Evolutionary conservation across 2,113 vertebrate genomes (phyloP), one percentile per base, ranked within the genome.

Genomic region (Ictalurus punctatus): DNA sequence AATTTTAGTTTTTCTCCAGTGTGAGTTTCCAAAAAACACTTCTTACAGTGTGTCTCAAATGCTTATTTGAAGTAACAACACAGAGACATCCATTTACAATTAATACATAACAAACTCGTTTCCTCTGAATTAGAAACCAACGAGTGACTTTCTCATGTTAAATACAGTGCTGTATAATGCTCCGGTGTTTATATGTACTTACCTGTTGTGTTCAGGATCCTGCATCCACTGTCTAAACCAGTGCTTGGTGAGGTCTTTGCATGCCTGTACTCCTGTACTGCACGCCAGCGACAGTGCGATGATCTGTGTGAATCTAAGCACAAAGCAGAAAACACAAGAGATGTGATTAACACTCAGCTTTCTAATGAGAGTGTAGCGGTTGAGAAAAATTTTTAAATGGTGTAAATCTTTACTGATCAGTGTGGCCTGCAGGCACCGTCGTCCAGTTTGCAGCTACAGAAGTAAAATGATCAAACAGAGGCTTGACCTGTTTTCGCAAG

Each of bases 301-400:
- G 25, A 97, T 67, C 93, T 98, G 95, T 0, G 93, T 97, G 92
- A 98, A 99, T 91, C 98, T 99, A 84, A 85, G n/a, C 59, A 69
- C 0, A 6, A 73, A 82, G 19, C 71, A 59, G 13, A 73, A 54
- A 13, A 76, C 12, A 3, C 27, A 67, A 40, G 84, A 83, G 58
- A 80, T 6, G 5, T 16, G 21, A 69, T 69, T 82, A 30, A 65
- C 67, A 52, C 34, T 58, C 76, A 27, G 12, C 21, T 4, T 16
- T 76, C 12, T 30, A 13, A 34, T 21, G n/a, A 52, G 0, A 88
- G 25, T 73, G 34, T 56, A 34, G 83, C 37, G 5, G 54, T 59
- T 56, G 30, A 65, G 54, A 8, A n/a, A 79, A 48, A 74, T 44
- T 13, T 37, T 30, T 17, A 73, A 34, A 74, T 27, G 58, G 63